phyloP scores from a whole-genome alignment of 2,888 invertebrate species.

The Rapana venosa region DNA sequence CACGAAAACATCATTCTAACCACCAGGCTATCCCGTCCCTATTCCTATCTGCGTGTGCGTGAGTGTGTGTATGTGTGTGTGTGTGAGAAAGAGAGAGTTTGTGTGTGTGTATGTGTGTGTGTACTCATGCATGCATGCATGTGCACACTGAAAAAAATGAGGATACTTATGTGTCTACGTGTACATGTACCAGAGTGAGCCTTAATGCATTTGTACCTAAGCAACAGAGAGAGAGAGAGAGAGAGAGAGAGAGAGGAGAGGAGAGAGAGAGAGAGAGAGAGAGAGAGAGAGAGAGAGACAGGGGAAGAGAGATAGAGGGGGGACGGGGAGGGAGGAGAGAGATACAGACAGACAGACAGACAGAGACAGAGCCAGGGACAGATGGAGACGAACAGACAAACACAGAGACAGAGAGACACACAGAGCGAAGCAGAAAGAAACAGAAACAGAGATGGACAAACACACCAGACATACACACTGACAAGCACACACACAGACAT shows the following conservation, averaged over 20 bases:
- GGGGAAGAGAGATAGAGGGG: background rate
- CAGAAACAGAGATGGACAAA: background rate
- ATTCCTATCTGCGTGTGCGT: background rate
- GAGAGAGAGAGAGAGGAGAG: background rate
- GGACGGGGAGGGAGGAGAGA: background rate
- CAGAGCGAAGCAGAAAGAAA: background rate
- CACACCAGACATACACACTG: too few relatives aligned
- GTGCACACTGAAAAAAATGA: background rate
- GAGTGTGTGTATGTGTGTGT: background rate
- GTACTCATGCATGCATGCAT: background rate
- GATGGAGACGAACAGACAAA: background rate
- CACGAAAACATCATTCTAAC: too few relatives aligned
- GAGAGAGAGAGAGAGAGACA: background rate
- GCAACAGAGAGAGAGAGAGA: background rate
- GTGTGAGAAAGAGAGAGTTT: too few relatives aligned
- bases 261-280: background rate
- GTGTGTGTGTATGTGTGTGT: background rate
- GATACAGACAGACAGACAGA: background rate
- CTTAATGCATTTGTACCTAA: too few relatives aligned
- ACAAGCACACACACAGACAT: background rate
- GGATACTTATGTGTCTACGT: too few relatives aligned
- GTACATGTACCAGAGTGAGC: too few relatives aligned
- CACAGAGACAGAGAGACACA: too few relatives aligned
- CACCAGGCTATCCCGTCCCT: too few relatives aligned
- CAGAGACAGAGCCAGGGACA: background rate